Percentiles rank a stretch among this genome's conserved stretches.
These are phyloP conservation scores for Sarcophaga rosellei DNA, from an alignment of 2,888 invertebrate species.

Conservation along the genomic window DNA sequence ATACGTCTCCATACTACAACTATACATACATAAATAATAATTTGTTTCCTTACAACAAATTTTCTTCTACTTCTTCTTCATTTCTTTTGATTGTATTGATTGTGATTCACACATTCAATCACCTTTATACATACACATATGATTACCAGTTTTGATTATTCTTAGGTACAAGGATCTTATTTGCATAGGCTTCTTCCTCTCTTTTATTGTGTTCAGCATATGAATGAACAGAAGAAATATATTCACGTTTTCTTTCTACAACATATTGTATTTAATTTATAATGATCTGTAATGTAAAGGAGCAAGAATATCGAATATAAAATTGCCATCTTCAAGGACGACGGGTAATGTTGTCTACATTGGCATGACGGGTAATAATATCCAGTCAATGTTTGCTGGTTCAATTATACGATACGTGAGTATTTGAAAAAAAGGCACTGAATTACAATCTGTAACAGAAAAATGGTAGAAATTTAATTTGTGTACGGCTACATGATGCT, in stretches of 20 bases:
- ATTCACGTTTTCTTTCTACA: constrained; percentile 52
- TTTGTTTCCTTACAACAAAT: background rate
- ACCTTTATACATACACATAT: background rate
- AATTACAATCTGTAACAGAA: constrained; percentile 11
- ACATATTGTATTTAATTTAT: constrained; percentile 41
- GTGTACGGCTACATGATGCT: too few relatives aligned
- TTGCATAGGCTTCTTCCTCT: constrained; percentile 60
- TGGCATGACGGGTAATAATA: background rate
- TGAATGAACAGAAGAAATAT: constrained; percentile 23
- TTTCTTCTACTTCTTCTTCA: background rate
- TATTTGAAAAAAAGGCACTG: background rate
- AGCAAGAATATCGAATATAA: constrained; percentile 18
- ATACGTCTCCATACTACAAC: background rate
- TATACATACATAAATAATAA: constrained; percentile 2
- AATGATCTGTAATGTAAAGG: constrained; percentile 28
- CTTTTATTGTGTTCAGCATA: constrained; percentile 15
- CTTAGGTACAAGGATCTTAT: constrained; percentile 34
- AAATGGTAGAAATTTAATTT: background rate
- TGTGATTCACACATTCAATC: background rate
- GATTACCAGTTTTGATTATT: constrained; percentile 21
- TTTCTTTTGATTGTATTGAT: background rate
- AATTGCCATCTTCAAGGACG: constrained; percentile 24
- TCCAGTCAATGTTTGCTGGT: background rate
- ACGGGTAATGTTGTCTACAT: background rate
- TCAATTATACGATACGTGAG: constrained; percentile 44